A percentile compares a stretch with the other conserved stretches of the same genome.
These are phyloP conservation scores for Drusus annulatus DNA, from an alignment of 1,140 invertebrate genomes.

Conservation along the genomic window DNA sequence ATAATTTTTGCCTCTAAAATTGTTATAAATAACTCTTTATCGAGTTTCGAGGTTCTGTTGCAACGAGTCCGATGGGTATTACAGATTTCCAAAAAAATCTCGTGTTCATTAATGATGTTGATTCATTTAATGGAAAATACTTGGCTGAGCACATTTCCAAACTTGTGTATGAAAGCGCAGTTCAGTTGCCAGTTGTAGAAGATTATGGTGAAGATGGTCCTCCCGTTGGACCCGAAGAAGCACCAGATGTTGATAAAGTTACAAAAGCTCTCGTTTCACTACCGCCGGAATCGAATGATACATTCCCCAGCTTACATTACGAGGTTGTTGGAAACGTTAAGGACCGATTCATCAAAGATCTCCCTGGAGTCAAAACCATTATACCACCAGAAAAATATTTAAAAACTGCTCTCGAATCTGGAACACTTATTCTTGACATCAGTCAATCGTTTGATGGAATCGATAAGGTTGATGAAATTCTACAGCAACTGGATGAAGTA, in stretches of 20 bases:
- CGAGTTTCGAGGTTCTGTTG: not conserved
- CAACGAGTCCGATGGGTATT: not conserved
- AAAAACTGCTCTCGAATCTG: not conserved
- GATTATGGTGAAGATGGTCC: conserved; percentile 26
- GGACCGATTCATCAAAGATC: not conserved
- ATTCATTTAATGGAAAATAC: conserved; percentile 27
- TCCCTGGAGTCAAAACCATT: conserved; percentile 10
- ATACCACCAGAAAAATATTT: not conserved
- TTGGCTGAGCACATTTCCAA: not conserved
- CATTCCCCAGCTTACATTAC: not conserved
- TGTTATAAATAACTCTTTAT: no score
- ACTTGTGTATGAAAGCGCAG: not conserved
- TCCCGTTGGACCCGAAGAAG: not conserved
- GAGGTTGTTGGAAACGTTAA: conserved; percentile 14
- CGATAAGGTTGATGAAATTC: not conserved
- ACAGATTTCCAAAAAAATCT: not conserved
- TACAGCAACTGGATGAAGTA: not conserved
- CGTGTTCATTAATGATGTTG: conserved; percentile 22
- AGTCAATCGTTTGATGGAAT: not conserved
- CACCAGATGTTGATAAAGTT: not conserved
- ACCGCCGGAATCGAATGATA: not conserved
- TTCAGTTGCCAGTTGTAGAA: not conserved
- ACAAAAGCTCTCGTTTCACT: not conserved
- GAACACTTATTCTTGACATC: conserved; percentile 19
- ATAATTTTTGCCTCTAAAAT: no score